Conservation (phyloP, 2,797 vertebrate species). For the Valencia hispanica region DNA sequence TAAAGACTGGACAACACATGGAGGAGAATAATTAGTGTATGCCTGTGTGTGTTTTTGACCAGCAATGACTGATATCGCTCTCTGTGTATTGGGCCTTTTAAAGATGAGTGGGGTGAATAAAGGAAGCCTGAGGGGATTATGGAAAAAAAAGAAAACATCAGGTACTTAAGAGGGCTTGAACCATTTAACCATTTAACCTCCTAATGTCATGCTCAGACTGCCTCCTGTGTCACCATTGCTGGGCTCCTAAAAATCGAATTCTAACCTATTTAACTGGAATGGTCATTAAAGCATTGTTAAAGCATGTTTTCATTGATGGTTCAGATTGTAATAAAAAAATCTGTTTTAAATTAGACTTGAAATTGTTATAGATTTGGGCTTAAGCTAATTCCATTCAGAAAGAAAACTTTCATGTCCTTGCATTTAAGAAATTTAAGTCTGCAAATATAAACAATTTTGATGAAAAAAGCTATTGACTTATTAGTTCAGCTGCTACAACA, state of each 20-base stretch:
- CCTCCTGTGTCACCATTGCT: slow-evolving; percentile 20
- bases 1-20: slow-evolving; percentile 24
- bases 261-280: slow-evolving; percentile 1
- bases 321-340: slow-evolving; percentile 2
- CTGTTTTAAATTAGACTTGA: not conserved
- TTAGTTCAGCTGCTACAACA: not conserved
- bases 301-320: slow-evolving; percentile 4
- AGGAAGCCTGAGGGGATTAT: slow-evolving; percentile 25
- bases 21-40: slow-evolving; percentile 30
- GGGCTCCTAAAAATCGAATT: slow-evolving; percentile 1
- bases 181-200: slow-evolving; percentile 68
- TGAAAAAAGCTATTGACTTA: not conserved
- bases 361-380: not conserved
- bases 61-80: slow-evolving; percentile 62
- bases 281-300: slow-evolving; percentile 9
- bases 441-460: not conserved
- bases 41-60: slow-evolving; percentile 24
- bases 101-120: slow-evolving; percentile 45
- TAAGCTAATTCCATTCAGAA: not conserved
- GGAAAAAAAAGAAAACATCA: slow-evolving; percentile 28
- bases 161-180: slow-evolving; percentile 59
- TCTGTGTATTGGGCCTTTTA: slow-evolving; percentile 46
- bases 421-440: not conserved
- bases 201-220: slow-evolving; percentile 44
- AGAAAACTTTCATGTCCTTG: not conserved